phyloP scores from a whole-genome alignment of 2,888 invertebrate species.

The Panopea generosa region DNA sequence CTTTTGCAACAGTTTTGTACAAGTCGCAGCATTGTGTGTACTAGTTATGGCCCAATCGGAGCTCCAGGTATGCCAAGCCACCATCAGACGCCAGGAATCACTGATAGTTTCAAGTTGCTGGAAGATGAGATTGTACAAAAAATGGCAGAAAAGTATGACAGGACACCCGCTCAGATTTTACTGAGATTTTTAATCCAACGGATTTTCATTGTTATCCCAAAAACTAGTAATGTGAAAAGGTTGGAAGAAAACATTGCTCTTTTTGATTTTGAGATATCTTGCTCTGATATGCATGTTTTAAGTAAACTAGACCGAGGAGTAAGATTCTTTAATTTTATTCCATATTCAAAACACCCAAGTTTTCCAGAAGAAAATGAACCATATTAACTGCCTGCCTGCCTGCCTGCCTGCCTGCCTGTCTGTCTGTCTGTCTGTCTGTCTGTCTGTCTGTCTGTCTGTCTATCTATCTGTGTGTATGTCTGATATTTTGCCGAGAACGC shows the following conservation, averaged over 20 bases:
- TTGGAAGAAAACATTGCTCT: constrained; percentile 73
- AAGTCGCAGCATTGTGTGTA: constrained; percentile 64
- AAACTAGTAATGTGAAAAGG: constrained; percentile 63
- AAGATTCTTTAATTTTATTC: constrained; percentile 68
- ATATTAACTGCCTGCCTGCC: too few relatives aligned
- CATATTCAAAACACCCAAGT: constrained; percentile 70
- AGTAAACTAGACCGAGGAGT: constrained; percentile 60
- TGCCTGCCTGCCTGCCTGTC: too few relatives aligned
- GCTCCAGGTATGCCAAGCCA: constrained; percentile 55
- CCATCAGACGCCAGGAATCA: constrained; percentile 19
- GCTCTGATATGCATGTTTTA: constrained; percentile 62
- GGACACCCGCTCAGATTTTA: constrained; percentile 74
- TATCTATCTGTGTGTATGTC: too few relatives aligned
- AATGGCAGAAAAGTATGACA: constrained; percentile 66
- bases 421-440: too few relatives aligned
- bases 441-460: too few relatives aligned
- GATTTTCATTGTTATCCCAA: constrained; percentile 73
- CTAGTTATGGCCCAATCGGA: constrained; percentile 74
- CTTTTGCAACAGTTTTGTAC: constrained; percentile 66
- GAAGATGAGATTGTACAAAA: constrained; percentile 61
- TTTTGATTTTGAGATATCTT: constrained; percentile 66
- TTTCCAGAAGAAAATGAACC: constrained; percentile 65
- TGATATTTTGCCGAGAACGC: too few relatives aligned
- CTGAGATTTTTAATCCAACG: constrained; percentile 71
- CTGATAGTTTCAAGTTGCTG: constrained; percentile 28